Evolutionary conservation across 2,113 vertebrate genomes (phyloP).

Genomic region (Acrocephalus kingi): DNA sequence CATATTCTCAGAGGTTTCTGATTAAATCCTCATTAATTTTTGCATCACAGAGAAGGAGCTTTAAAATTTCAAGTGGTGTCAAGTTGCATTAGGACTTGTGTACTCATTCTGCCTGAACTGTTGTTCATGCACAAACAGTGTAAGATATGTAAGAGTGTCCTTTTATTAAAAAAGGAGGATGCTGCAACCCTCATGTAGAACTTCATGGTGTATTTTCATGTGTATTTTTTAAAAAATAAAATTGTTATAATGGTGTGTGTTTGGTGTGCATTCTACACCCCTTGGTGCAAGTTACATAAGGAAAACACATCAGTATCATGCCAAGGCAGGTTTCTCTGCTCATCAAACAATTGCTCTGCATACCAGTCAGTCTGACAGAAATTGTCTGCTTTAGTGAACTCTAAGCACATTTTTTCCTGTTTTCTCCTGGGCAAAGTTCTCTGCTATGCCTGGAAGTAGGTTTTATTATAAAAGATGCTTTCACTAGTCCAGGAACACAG

Average conservation of each 20-base stretch:
- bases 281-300: background rate
- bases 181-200: background rate
- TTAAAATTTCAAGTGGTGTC: conserved; percentile 13
- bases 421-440: background rate
- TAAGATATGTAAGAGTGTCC: background rate
- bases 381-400: background rate
- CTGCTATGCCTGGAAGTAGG: background rate
- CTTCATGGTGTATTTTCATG: background rate
- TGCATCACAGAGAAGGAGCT: background rate
- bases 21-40: conserved; percentile 18
- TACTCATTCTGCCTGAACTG: background rate
- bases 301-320: background rate
- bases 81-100: background rate
- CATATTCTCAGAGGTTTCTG: background rate
- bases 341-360: background rate
- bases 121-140: background rate
- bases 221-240: background rate
- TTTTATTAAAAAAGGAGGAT: background rate
- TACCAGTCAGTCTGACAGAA: background rate
- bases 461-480: background rate
- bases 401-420: background rate
- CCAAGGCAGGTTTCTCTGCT: background rate
- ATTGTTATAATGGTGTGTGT: background rate
- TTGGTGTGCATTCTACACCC: background rate
- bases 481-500: background rate